Evolutionary conservation across 2,113 vertebrate genomes (phyloP).

Genomic region (Hepsetus odoe): DNA sequence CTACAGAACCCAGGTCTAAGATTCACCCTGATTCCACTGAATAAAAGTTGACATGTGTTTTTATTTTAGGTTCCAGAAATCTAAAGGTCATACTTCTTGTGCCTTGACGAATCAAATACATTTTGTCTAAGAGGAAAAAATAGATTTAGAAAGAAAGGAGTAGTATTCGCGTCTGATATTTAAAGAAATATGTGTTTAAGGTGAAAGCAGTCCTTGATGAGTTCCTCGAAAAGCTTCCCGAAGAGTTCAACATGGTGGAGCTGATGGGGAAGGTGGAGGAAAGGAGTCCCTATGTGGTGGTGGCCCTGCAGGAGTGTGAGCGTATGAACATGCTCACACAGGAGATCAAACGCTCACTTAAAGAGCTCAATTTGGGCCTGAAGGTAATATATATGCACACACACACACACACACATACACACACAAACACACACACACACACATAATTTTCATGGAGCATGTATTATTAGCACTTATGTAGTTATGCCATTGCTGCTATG

Average conservation of each 20-base stretch:
- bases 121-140: too few species aligned
- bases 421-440: background rate
- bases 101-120: too few species aligned
- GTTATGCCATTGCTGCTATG: constrained; percentile 11
- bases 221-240: constrained; percentile 85
- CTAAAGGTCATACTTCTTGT: too few species aligned
- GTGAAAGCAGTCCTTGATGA: constrained; percentile 86
- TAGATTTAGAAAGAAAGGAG: too few species aligned
- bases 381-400: constrained; percentile 75
- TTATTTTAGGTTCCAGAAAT: too few species aligned
- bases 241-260: constrained; percentile 88
- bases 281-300: constrained; percentile 86
- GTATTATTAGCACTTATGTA: constrained; percentile 21
- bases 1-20: too few species aligned
- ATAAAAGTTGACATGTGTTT: too few species aligned
- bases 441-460: constrained; percentile 12
- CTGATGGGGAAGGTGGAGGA: constrained; percentile 85
- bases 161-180: too few species aligned
- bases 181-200: constrained; percentile 64
- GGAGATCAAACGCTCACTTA: constrained; percentile 83
- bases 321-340: constrained; percentile 88
- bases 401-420: background rate
- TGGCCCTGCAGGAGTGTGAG: constrained; percentile 93
- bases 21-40: too few species aligned
- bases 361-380: constrained; percentile 84